Conservation (phyloP, 2,888 invertebrate genomes). For the Apamea epomidion region DNA sequence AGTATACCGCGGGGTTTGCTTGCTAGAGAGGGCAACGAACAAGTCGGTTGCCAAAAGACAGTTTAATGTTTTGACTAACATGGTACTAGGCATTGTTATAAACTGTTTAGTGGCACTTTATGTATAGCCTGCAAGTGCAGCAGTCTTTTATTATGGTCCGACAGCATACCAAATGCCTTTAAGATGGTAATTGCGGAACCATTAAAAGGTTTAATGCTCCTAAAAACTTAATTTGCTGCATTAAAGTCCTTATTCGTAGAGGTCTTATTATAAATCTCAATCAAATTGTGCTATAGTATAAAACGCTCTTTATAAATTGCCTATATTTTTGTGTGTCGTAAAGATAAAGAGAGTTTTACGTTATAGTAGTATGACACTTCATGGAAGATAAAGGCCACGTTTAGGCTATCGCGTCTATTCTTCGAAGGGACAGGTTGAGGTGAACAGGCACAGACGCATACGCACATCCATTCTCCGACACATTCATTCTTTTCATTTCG, state of each 20-base stretch:
- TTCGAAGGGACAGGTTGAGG: not conserved
- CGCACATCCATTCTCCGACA: not conserved
- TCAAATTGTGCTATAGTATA: not conserved
- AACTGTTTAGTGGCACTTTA: constrained; percentile 38
- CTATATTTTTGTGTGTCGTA: no score
- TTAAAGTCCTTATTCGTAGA: not conserved
- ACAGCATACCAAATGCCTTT: constrained; percentile 25
- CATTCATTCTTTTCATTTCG: not conserved
- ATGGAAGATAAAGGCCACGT: not conserved
- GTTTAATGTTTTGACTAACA: constrained; percentile 57
- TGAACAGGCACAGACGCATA: not conserved
- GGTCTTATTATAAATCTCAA: not conserved
- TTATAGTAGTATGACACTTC: no score
- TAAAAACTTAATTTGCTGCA: constrained; percentile 13
- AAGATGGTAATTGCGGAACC: constrained; percentile 36
- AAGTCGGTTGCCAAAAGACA: constrained; percentile 53
- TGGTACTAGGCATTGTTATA: constrained; percentile 39
- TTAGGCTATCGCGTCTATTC: not conserved
- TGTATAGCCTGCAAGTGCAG: constrained; percentile 43
- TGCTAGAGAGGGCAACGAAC: constrained; percentile 36
- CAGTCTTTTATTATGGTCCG: constrained; percentile 25
- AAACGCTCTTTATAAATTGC: not conserved
- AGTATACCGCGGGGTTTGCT: not conserved
- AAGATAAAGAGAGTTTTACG: no score
- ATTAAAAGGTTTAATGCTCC: constrained; percentile 8